phyloP scores from a whole-genome alignment of 2,797 vertebrate genomes.

The Toxotes lorentzi region DNA sequence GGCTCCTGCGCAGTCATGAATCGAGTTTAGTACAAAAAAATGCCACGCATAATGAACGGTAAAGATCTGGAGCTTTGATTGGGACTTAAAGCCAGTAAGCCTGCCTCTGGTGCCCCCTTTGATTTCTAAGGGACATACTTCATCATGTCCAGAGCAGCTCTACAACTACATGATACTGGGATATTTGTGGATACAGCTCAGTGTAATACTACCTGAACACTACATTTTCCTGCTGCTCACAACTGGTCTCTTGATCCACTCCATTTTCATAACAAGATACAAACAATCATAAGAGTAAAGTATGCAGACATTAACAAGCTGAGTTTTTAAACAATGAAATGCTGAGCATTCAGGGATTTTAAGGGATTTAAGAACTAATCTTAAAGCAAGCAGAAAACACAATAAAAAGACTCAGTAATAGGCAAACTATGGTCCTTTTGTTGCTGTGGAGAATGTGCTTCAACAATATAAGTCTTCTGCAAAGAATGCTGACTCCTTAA shows the following conservation, averaged over 20 bases:
- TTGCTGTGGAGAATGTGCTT: conserved; percentile 1
- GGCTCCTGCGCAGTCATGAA: neutral
- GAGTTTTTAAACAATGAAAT: neutral
- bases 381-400: conserved; percentile 14
- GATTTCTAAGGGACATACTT: no score
- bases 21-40: neutral
- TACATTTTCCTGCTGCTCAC: neutral
- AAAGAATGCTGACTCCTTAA: conserved; percentile 1
- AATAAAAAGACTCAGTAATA: neutral
- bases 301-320: neutral
- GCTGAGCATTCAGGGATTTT: neutral
- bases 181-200: neutral
- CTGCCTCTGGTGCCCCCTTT: no score
- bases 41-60: neutral
- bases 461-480: neutral
- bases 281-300: neutral
- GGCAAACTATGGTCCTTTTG: neutral
- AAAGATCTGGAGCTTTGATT: no score
- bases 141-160: neutral
- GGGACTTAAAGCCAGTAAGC: no score
- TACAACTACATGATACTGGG: neutral
- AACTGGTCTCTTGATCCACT: neutral
- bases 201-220: neutral
- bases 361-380: neutral
- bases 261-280: neutral